These are phyloP conservation scores for Xestia rhomboidea DNA, from an alignment of 2,888 invertebrate genomes.

Conservation along the genomic window DNA sequence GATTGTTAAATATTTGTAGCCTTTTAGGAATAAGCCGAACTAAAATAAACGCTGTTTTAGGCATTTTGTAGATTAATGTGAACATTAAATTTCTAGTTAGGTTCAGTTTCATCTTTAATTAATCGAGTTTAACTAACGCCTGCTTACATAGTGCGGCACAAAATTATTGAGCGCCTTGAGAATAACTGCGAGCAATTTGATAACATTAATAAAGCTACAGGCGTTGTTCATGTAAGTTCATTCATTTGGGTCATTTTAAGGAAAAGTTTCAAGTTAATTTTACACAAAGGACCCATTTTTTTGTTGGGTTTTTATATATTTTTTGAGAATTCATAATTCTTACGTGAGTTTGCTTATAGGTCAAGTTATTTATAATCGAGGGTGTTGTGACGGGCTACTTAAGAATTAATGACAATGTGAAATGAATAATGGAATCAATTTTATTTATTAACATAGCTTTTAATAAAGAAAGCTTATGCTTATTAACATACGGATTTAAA, in stretches of 20 bases:
- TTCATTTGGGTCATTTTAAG: conserved; percentile 27
- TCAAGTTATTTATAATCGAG: conserved; percentile 2
- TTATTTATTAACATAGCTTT: background rate
- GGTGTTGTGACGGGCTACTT: background rate
- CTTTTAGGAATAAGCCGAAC: background rate
- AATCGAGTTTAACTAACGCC: conserved; percentile 9
- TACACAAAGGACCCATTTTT: conserved; percentile 49
- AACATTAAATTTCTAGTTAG: background rate
- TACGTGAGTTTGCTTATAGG: conserved; percentile 13
- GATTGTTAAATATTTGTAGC: background rate
- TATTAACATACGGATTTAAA: background rate
- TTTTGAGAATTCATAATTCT: conserved; percentile 19
- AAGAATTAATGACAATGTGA: conserved; percentile 4
- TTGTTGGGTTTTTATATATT: conserved; percentile 16
- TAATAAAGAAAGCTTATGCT: background rate
- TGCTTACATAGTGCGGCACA: conserved; percentile 8
- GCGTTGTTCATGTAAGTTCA: conserved; percentile 52
- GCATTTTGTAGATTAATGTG: background rate
- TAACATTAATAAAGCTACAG: conserved; percentile 53
- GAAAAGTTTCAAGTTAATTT: conserved; percentile 38
- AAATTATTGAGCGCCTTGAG: conserved; percentile 52
- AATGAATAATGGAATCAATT: background rate
- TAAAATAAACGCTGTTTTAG: background rate
- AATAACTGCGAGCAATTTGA: conserved; percentile 50
- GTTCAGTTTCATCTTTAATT: background rate